Evolutionary conservation across 1,140 invertebrate genomes (phyloP), one percentile per base, ranked within the genome.

Genomic region (Lasioglossum albipes): DNA sequence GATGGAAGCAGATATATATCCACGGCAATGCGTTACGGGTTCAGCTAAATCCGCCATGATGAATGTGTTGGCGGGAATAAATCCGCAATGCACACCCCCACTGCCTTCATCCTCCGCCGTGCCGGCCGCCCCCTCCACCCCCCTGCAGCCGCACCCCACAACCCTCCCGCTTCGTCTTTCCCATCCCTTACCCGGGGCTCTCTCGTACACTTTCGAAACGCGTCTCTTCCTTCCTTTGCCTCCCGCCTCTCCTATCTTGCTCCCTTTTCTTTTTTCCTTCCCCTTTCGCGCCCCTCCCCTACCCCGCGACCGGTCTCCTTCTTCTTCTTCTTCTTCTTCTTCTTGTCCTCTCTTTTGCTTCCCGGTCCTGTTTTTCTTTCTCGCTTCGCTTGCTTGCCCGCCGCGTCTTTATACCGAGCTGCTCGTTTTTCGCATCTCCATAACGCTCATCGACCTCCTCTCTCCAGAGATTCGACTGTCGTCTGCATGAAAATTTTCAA

Each of bases 11-110:
- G 91, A 93, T 93, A 93, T 93, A 93, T 93, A 93, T 92, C 93
- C 91, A 92, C 82, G 88, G 92, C 92, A 92, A 93, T 93, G 92
- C 92, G 92, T 93, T 93, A 93, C 92, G 93, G 93, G 93, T 93
- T 93, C 93, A 93, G 92, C 93, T 93, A 93, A 93, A 93, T 93
- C 93, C 92, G 92, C 93, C 93, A 93, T 93, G 93, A 93, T 93
- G 92, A 93, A 93, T 93, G 93, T 93, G 92, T 93, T 93, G 92
- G 92, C 92, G 92, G 92, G 93, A 93, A 93, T 93, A 93, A 93
- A 93, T 93, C 93, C 92, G 93, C 92, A 93, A 93, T 93, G 93
- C 91, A 93, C 91, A 93, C 93, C 93, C 92, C 91, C 92, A 90
- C 90, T 70, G 82, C 84, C 88, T 84, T 79, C 84, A 76, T 84